Evolutionary conservation across 2,113 vertebrate species (phyloP), one percentile per base, ranked within the genome.

Genomic region (Aptenodytes patagonicus): DNA sequence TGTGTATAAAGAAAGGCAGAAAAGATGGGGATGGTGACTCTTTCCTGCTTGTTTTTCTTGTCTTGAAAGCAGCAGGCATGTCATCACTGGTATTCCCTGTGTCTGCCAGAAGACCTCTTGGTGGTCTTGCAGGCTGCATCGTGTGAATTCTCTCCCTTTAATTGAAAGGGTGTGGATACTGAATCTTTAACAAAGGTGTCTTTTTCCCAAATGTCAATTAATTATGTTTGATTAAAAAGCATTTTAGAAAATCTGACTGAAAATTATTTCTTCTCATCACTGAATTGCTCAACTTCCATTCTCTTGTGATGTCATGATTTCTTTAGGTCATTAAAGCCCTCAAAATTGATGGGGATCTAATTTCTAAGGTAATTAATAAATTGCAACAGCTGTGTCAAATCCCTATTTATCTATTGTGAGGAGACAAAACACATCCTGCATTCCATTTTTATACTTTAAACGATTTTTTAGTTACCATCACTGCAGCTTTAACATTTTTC

Each of bases 31-130:
- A 66, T 91, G 61, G 80, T 60, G 64, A 64, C 83, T 96, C 58
- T 92, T 84, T n/a, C 34, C 77, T 95, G 96, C 89, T 97, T 96
- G 93, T 96, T 97, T 97, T 97, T 97, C 92, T 95, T 97, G 80
- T 84, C 89, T 92, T 93, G 81, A 92, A 95, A 96, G 83, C 73
- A 82, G 83, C 83, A 95, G 93, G 91, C 89, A 76, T 95, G 83
- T 95, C 92, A 95, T 93, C 90, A 58, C 88, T 87, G 92, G 86
- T 87, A 51, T 66, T 92, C 80, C 58, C 55, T 92, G 11, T 90
- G 90, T 95, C 87, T 95, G 94, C 93, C 80, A 95, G 90, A 81
- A 89, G 86, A 87, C 69, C 83, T 78, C 86, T 90, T 95, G 97
- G 89, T 97, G 92, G 93, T 96, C 93, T 96, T 65, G 62, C 94